Evolutionary conservation across 2,888 invertebrate species (phyloP), one percentile per base, ranked within the genome.

Genomic region (Philopedon plagiatum): DNA sequence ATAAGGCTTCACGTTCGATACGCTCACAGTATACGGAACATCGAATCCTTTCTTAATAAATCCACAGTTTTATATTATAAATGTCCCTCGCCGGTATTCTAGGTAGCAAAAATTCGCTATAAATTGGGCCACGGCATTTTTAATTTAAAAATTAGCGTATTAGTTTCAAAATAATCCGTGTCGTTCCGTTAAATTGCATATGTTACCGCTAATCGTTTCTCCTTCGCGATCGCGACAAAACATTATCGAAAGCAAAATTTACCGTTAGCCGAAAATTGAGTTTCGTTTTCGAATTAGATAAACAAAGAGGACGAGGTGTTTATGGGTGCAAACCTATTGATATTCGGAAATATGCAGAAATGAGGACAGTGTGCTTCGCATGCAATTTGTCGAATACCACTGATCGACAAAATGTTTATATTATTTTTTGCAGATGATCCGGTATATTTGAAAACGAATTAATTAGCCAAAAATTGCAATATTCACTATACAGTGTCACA

Each of bases 281-380:
- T 44, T 44, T 44, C 44, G 44, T 44, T 44, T 44, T 44, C 44
- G 18, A 19, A 44, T 44, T 18, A 9, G 18, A n/a, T 44, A 44
- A 44, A 44, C 44, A 44, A 19, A 44, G 0, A 18, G 19, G 19
- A 44, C 44, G 5, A 11, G 1, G 7, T 18, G 19, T 19, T 18
- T 19, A 44, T 44, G 4, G 13, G 34, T 34, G 5, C 15, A 15
- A 39, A 15, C n/a, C n/a, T n/a, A n/a, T n/a, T n/a, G n/a, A 39
- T 5, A 3, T 5, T 34, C 11, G 34, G 34, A 34, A 34, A 26
- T 26, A 7, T 15, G 1, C n/a, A 4, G 15, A 19, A 44, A 19
- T 9, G 44, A 44, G 44, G 44, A 44, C 9, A 44, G 44, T 44
- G 11, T 44, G 44, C 4, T 19, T 44, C n/a, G n/a, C n/a, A n/a